Evolutionary conservation across 1,140 invertebrate species (phyloP).

Genomic region (Brevipalpus yothersi): DNA sequence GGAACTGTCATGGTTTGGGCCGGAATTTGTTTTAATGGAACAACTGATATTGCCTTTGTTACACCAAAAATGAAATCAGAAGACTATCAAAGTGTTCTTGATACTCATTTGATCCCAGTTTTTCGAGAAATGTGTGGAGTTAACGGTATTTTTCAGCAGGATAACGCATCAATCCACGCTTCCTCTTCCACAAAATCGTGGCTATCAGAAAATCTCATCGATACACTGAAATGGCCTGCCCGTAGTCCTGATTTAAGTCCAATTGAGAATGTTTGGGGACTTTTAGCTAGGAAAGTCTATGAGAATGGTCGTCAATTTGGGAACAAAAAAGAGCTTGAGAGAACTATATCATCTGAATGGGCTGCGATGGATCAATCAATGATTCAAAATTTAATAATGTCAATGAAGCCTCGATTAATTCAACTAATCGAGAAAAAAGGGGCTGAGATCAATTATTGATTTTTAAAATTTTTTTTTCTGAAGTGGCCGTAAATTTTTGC

Average conservation of each 20-base stretch:
- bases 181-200: slow-evolving; percentile 13
- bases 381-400: neutral
- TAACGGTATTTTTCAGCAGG: slow-evolving; percentile 15
- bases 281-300: neutral
- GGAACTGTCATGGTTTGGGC: neutral
- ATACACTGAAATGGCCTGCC: slow-evolving; percentile 18
- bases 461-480: neutral
- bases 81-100: neutral
- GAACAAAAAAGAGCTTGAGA: neutral
- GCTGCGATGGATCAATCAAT: neutral
- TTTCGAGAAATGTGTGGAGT: neutral
- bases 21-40: neutral
- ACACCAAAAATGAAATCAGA: neutral
- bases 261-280: slow-evolving; percentile 20
- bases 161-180: slow-evolving; percentile 18
- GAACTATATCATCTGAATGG: neutral
- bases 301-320: neutral
- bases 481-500: neutral
- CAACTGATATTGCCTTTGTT: neutral
- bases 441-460: neutral
- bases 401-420: neutral
- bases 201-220: slow-evolving; percentile 12
- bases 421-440: neutral
- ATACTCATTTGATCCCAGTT: neutral
- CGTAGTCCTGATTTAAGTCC: slow-evolving; percentile 20